phyloP scores from a whole-genome alignment of 2,113 vertebrate species.

The Crotalus helleri region DNA sequence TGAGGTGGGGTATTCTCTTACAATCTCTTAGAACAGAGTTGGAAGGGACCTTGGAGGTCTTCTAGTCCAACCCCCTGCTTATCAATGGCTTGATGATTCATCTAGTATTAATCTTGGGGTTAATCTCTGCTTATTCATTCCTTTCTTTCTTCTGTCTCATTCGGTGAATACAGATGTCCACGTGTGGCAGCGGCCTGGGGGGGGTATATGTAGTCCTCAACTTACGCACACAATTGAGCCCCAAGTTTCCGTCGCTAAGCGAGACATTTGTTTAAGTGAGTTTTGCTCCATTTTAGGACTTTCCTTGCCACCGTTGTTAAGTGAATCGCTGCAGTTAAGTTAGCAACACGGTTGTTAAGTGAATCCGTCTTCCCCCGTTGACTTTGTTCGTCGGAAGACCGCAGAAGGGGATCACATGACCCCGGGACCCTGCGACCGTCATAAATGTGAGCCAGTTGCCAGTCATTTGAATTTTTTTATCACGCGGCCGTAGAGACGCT shows the following conservation, averaged over 20 bases:
- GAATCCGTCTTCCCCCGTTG: not conserved
- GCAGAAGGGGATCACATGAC: not conserved
- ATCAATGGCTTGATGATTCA: not conserved
- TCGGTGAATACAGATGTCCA: not conserved
- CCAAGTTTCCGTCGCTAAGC: not conserved
- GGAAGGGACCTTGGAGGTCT: too few species aligned
- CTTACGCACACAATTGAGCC: not conserved
- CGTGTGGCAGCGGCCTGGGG: too few species aligned
- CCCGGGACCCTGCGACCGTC: accelerated
- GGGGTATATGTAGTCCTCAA: not conserved
- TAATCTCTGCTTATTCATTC: not conserved
- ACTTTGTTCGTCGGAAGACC: not conserved
- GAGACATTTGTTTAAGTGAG: too few species aligned
- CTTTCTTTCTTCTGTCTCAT: not conserved
- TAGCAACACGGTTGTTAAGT: not conserved
- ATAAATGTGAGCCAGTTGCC: not conserved
- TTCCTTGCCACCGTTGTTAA: not conserved
- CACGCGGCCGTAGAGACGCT: too few species aligned
- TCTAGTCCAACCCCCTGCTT: too few species aligned
- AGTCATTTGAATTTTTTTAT: not conserved
- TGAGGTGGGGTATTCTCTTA: too few species aligned
- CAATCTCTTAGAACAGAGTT: too few species aligned
- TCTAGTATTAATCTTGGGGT: not conserved
- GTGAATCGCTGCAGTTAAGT: not conserved
- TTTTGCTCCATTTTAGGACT: not conserved